Conservation (phyloP, 64 coral and sea anemone genomes). For the Anthopleura sola region DNA sequence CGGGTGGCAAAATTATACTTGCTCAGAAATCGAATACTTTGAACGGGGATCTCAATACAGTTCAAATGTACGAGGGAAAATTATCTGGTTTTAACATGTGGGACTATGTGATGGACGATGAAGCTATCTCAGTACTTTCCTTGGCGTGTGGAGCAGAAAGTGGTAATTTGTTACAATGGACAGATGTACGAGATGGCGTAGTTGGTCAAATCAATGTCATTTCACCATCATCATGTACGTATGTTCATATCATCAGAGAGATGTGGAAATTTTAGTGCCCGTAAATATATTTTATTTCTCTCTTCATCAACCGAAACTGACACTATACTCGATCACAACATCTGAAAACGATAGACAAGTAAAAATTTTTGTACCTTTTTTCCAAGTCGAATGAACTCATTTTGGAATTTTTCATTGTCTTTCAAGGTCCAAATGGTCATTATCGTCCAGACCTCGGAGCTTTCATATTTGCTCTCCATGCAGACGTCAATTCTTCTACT, state of each 20-base stretch:
- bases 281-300: too few relatives aligned
- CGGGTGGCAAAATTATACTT: slow-evolving; percentile 6
- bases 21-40: neutral
- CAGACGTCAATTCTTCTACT: neutral
- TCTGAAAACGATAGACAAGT: too few relatives aligned
- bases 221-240: slow-evolving; percentile 46
- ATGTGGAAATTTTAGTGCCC: too few relatives aligned
- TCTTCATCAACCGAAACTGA: too few relatives aligned
- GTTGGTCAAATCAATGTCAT: neutral
- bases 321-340: too few relatives aligned
- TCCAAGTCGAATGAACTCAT: neutral
- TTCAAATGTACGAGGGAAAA: neutral
- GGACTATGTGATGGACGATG: neutral
- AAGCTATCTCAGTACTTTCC: neutral
- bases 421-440: slow-evolving; percentile 8
- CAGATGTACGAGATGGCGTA: neutral
- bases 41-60: neutral
- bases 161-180: slow-evolving; percentile 39
- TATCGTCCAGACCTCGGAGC: slow-evolving; percentile 37
- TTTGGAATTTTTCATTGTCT: neutral
- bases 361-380: too few relatives aligned
- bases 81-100: slow-evolving; percentile 44
- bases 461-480: slow-evolving; percentile 25
- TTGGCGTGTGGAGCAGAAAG: neutral
- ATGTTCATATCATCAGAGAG: neutral